Percentiles rank a stretch among this genome's conserved stretches.
These are phyloP conservation scores for Parnassius apollo DNA, from an alignment of 2,888 invertebrate genomes.

Conservation along the genomic window DNA sequence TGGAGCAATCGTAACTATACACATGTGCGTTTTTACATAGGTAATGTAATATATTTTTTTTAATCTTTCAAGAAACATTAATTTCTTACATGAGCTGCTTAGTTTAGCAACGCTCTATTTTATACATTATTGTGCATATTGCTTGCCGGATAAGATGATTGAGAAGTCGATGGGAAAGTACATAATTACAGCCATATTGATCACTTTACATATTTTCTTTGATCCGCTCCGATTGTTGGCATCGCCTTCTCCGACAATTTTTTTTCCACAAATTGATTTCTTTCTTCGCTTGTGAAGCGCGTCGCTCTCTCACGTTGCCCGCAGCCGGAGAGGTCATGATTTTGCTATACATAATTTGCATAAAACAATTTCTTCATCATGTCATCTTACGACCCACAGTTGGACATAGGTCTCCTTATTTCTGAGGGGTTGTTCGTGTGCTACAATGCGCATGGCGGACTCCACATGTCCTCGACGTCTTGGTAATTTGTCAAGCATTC, in stretches of 20 bases:
- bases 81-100: neutral
- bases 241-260: neutral
- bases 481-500: no score
- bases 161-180: conserved; percentile 20
- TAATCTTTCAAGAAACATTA: neutral
- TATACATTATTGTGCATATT: conserved; percentile 2
- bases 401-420: no score
- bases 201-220: conserved; percentile 36
- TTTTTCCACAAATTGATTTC: no score
- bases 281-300: neutral
- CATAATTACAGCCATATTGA: conserved; percentile 29
- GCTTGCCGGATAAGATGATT: neutral
- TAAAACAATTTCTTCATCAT: no score
- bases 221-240: conserved; percentile 36
- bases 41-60: neutral
- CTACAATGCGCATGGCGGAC: no score
- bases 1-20: neutral
- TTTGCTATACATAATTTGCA: no score
- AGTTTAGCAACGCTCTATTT: conserved; percentile 16
- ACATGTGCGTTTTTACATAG: neutral
- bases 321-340: no score
- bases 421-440: no score
- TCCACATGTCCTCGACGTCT: no score
- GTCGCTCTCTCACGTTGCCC: neutral
- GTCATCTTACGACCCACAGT: no score